Conservation (phyloP, 2,888 invertebrate genomes). For the Hipparchia semele region DNA sequence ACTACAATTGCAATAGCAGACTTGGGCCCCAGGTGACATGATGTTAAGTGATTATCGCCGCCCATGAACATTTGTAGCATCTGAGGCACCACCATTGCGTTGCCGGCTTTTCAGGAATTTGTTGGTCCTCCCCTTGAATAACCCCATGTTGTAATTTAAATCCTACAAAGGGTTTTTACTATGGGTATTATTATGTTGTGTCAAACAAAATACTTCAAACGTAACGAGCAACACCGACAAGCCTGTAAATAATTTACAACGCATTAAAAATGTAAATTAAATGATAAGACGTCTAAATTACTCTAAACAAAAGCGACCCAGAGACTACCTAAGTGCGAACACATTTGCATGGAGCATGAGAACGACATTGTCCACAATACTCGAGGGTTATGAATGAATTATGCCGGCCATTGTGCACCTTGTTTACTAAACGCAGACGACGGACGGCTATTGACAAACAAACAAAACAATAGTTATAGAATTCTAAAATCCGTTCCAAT, state of each 20-base stretch:
- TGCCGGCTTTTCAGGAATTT: no score
- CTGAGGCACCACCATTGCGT: no score
- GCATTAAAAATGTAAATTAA: slow-evolving; percentile 15
- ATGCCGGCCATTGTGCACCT: slow-evolving; percentile 44
- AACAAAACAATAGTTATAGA: slow-evolving; percentile 27
- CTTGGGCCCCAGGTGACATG: no score
- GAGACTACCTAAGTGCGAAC: slow-evolving; percentile 24
- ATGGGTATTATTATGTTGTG: background rate
- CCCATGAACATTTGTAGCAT: no score
- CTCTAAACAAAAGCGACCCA: slow-evolving; percentile 30
- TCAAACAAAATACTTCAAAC: background rate
- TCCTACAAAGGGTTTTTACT: no score
- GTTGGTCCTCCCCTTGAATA: no score
- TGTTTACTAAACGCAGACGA: slow-evolving; percentile 53
- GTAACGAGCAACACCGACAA: background rate
- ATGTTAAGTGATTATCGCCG: no score
- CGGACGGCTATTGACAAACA: slow-evolving; percentile 38
- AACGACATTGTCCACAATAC: slow-evolving; percentile 29
- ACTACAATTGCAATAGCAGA: no score
- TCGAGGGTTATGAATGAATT: slow-evolving; percentile 33
- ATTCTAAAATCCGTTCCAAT: slow-evolving; percentile 18
- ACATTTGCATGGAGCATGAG: slow-evolving; percentile 35
- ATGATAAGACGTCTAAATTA: slow-evolving; percentile 23
- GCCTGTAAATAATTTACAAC: background rate
- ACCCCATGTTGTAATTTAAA: no score